These are phyloP conservation scores for Argyra leucocephala DNA, from an alignment of 2,888 invertebrate species.

Conservation along the genomic window DNA sequence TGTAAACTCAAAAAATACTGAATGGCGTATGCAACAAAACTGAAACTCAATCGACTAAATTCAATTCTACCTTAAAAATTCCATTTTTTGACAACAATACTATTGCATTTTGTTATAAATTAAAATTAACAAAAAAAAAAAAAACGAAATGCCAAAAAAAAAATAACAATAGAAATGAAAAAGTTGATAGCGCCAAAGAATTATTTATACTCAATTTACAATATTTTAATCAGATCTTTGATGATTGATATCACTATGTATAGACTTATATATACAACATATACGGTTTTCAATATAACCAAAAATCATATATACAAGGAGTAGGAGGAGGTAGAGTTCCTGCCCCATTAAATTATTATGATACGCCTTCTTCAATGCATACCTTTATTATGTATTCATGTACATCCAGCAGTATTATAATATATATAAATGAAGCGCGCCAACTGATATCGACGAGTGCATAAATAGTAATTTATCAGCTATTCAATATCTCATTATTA, in stretches of 20 bases:
- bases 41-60: no score
- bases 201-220: background rate
- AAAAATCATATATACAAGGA: background rate
- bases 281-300: no score
- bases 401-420: background rate
- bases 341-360: slow-evolving; percentile 1
- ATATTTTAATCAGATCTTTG: background rate
- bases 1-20: no score
- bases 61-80: no score
- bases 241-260: background rate
- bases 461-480: slow-evolving; percentile 1
- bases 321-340: slow-evolving; percentile 3
- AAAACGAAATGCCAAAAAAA: no score
- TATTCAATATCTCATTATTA: background rate
- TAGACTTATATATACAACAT: no score
- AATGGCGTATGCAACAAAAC: no score
- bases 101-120: no score
- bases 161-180: background rate
- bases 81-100: no score
- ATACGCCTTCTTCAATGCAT: background rate
- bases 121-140: no score
- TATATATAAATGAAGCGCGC: background rate
- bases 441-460: background rate
- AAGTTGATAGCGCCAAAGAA: background rate
- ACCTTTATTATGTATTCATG: background rate